Conservation (phyloP, 2,888 invertebrate species). For the Stegophylla sp. region DNA sequence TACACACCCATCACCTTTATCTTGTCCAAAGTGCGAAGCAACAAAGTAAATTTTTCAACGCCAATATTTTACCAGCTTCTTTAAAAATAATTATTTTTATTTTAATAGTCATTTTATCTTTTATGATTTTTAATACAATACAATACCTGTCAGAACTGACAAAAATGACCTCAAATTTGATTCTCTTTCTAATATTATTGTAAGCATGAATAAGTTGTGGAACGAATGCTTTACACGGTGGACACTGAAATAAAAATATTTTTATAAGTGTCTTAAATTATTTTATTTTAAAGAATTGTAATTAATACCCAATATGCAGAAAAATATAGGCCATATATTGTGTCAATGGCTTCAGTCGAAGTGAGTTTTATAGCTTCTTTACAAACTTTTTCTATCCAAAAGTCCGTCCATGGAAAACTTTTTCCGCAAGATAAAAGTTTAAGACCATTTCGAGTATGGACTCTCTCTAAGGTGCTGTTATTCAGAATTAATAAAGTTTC, state of each 20-base stretch:
- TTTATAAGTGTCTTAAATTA: neutral
- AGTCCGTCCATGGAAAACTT: constrained; percentile 43
- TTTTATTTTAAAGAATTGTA: neutral
- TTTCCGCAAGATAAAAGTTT: constrained; percentile 44
- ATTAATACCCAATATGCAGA: constrained; percentile 84
- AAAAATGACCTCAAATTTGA: constrained; percentile 81
- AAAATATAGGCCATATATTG: constrained; percentile 81
- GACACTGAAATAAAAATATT: constrained; percentile 71
- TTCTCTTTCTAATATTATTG: constrained; percentile 73
- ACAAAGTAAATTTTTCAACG: too few relatives aligned
- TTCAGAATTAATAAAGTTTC: constrained; percentile 41
- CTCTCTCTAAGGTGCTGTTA: constrained; percentile 46
- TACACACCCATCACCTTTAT: too few relatives aligned
- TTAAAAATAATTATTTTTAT: neutral
- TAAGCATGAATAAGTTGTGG: constrained; percentile 80
- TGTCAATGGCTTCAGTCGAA: constrained; percentile 65
- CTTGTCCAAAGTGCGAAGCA: too few relatives aligned
- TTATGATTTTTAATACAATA: neutral
- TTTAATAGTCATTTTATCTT: neutral
- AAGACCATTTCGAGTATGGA: constrained; percentile 43
- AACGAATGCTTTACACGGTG: constrained; percentile 84
- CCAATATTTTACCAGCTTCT: too few relatives aligned
- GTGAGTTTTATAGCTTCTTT: constrained; percentile 62
- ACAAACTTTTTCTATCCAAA: constrained; percentile 47
- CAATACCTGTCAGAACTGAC: constrained; percentile 82